These are phyloP conservation scores for Bombus waltoni DNA, from an alignment of 1,140 invertebrate genomes.

Conservation along the genomic window DNA sequence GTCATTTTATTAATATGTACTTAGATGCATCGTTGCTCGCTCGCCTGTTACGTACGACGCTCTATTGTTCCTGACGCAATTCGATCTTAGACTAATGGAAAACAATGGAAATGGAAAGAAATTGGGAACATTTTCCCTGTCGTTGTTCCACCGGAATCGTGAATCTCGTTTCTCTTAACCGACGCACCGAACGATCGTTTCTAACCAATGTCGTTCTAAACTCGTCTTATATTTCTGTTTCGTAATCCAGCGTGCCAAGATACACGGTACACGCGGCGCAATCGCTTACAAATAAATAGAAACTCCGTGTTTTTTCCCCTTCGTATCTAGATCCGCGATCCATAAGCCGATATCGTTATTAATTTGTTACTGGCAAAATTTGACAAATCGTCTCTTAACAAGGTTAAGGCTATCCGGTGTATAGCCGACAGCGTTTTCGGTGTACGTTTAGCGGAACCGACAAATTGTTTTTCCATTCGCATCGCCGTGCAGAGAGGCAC, in stretches of 20 bases:
- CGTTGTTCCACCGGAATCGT: background rate
- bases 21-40: background rate
- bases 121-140: background rate
- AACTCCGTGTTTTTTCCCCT: background rate
- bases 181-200: too few species aligned
- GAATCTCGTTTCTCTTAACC: background rate
- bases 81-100: background rate
- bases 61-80: background rate
- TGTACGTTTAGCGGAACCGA: background rate
- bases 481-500: background rate
- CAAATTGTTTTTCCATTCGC: conserved; percentile 36
- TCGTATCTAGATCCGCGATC: background rate
- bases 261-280: too few species aligned
- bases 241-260: background rate
- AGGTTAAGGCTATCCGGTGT: background rate
- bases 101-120: background rate
- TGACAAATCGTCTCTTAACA: background rate
- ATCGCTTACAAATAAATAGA: too few species aligned
- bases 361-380: background rate
- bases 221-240: background rate
- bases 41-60: background rate
- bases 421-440: background rate
- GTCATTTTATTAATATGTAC: background rate
- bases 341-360: background rate
- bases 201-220: too few species aligned